Percentiles rank a stretch among this genome's conserved stretches.
Conservation (phyloP, 1,140 invertebrate species). For the Caenorhabditis tropicalis region DNA sequence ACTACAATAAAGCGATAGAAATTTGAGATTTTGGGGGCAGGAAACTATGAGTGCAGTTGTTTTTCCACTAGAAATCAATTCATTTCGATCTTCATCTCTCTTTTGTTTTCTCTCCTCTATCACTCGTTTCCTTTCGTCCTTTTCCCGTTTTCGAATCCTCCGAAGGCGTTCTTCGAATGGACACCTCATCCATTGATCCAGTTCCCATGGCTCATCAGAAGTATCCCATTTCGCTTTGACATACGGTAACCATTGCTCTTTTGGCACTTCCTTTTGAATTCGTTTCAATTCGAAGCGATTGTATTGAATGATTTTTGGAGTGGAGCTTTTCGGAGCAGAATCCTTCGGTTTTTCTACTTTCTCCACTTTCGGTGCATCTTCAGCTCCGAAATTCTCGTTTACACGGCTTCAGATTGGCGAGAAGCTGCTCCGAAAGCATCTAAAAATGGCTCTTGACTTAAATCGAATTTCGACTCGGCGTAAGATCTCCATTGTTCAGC, state of each 20-base stretch:
- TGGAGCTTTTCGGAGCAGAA: neutral
- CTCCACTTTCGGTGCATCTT: neutral
- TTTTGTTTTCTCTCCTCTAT: slow-evolving; percentile 16
- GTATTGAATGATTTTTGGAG: neutral
- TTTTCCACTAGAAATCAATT: neutral
- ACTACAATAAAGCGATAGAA: too few relatives aligned
- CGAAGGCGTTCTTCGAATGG: slow-evolving; percentile 37
- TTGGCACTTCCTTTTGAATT: slow-evolving; percentile 1
- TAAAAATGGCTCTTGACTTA: slow-evolving; percentile 6
- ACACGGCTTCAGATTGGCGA: too few relatives aligned
- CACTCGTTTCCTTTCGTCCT: slow-evolving; percentile 41
- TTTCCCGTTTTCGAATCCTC: slow-evolving; percentile 23
- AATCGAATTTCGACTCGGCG: slow-evolving; percentile 34
- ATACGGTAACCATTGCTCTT: slow-evolving; percentile 36
- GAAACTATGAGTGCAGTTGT: too few relatives aligned
- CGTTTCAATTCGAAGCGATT: neutral
- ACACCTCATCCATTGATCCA: slow-evolving; percentile 26
- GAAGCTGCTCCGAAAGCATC: neutral
- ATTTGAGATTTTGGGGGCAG: too few relatives aligned
- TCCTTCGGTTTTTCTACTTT: neutral
- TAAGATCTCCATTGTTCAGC: slow-evolving; percentile 54
- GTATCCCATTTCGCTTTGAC: slow-evolving; percentile 48
- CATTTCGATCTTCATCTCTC: slow-evolving; percentile 25
- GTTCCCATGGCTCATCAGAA: slow-evolving; percentile 43
- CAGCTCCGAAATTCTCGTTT: neutral